Evolutionary conservation across 2,888 invertebrate genomes (phyloP), one percentile per base, ranked within the genome.

Genomic region (Drosophila pegasa): DNA sequence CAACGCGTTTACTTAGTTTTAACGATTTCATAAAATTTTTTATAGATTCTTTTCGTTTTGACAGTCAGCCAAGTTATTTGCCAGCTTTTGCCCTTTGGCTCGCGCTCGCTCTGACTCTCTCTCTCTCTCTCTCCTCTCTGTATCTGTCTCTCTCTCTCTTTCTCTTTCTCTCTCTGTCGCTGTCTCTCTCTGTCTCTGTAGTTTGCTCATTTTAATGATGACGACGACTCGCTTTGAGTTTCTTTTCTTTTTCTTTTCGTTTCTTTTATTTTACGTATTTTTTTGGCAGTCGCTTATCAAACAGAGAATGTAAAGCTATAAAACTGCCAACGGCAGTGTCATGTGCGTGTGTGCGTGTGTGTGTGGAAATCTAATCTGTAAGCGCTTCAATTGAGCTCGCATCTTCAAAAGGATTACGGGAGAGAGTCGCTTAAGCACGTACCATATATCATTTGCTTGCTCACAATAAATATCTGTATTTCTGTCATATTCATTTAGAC

Each of bases 341-440:
- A 37, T 54, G 25, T 25, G 14, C 37, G 8, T 22, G 27, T 41
- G n/a, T 25, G 33, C 48, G 27, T 51, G 38, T 41, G 51, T 20
- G 48, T 41, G 61, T 50, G 27, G 12, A 33, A 25, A 29, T 38
- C 43, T 50, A 33, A 33, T 37, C 45, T 78, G 64, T 50, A 43
- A 57, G 33, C 55, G 62, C 68, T 59, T 58, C 78, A 48, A 75
- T 68, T 69, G 73, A 78, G 64, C 64, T 70, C 71, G 43, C 68
- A 58, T 62, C 70, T 66, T 82, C 80, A 85, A 82, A 79, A 79
- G 80, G 58, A 60, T 72, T 50, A 58, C 27, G 10, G 56, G 20
- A 1, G 8, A 20, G 40, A 18, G 22, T 14, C 22, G 10, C 10
- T 18, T 33, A n/a, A 40, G 25, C 16, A 33, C 18, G 48, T 33